Conservation (phyloP, 2,888 invertebrate genomes). For the Euzetes globulus region DNA sequence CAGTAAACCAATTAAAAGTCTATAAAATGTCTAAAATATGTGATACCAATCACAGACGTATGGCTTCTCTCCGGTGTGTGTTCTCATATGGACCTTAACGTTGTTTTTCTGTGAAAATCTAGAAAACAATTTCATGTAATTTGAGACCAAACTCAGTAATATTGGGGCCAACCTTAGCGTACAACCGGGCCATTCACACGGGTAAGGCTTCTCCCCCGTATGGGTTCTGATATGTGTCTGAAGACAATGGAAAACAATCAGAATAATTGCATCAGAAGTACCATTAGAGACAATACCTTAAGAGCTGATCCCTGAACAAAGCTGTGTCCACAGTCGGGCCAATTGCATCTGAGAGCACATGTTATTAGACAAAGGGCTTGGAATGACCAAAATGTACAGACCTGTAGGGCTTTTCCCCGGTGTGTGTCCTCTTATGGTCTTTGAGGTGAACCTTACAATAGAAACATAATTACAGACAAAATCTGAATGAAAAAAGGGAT, state of each 20-base stretch:
- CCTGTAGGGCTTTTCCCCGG: slow-evolving; percentile 48
- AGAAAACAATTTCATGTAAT: background rate
- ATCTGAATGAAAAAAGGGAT: no score
- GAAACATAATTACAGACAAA: no score
- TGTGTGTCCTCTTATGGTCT: slow-evolving; percentile 49
- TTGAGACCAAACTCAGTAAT: no score
- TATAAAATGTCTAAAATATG: background rate
- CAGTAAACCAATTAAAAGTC: background rate
- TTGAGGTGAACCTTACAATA: no score
- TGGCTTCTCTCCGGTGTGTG: no score
- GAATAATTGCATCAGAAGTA: no score
- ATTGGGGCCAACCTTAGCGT: no score
- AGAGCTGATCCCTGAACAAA: slow-evolving; percentile 44
- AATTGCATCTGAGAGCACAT: slow-evolving; percentile 44
- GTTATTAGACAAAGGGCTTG: background rate
- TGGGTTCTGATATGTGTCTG: slow-evolving; percentile 50
- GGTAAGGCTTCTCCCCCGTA: slow-evolving; percentile 49
- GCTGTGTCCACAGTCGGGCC: slow-evolving; percentile 48
- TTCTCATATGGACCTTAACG: slow-evolving; percentile 36
- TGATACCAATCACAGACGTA: slow-evolving; percentile 25
- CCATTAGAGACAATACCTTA: no score
- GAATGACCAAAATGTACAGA: no score
- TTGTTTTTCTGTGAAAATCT: slow-evolving; percentile 46
- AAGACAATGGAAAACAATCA: background rate
- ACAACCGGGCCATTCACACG: slow-evolving; percentile 47